Conservation (phyloP, 1,140 invertebrate species). For the Cardiocondyla obscurior region DNA sequence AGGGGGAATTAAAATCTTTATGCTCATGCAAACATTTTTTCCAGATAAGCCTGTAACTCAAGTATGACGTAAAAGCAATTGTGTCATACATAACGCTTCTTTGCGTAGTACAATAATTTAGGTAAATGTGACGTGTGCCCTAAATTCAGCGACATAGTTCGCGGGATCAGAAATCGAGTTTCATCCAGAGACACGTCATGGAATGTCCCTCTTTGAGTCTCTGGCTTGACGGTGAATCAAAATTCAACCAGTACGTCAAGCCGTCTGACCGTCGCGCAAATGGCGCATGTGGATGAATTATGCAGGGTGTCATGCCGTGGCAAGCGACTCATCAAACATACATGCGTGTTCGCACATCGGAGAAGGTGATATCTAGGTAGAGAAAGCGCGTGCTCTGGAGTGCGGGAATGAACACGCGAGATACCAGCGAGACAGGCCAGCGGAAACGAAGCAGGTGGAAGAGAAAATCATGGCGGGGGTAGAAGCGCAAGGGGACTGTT, state of each 20-base stretch:
- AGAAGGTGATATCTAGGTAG: slow-evolving; percentile 37
- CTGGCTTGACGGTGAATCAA: slow-evolving; percentile 45
- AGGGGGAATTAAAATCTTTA: background rate
- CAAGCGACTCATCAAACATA: slow-evolving; percentile 70
- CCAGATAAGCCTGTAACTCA: background rate
- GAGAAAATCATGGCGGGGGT: background rate
- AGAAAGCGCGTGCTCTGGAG: background rate
- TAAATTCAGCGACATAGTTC: background rate
- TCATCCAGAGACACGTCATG: background rate
- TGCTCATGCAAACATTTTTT: background rate
- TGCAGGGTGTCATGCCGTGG: slow-evolving; percentile 69
- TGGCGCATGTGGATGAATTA: slow-evolving; percentile 67
- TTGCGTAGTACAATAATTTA: background rate
- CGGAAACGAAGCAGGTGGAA: background rate
- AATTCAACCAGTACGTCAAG: slow-evolving; percentile 60
- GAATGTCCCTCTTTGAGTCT: background rate
- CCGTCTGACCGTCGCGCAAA: slow-evolving; percentile 61
- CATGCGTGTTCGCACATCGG: slow-evolving; percentile 54
- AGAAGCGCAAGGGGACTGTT: background rate
- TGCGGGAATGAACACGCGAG: background rate
- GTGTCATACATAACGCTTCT: background rate
- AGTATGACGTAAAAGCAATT: background rate
- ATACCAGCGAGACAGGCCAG: background rate
- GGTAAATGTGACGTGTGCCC: too few species aligned
- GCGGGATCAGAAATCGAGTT: slow-evolving; percentile 7